Evolutionary conservation across 2,113 vertebrate species (phyloP).

Genomic region (Ursus arctos): DNA sequence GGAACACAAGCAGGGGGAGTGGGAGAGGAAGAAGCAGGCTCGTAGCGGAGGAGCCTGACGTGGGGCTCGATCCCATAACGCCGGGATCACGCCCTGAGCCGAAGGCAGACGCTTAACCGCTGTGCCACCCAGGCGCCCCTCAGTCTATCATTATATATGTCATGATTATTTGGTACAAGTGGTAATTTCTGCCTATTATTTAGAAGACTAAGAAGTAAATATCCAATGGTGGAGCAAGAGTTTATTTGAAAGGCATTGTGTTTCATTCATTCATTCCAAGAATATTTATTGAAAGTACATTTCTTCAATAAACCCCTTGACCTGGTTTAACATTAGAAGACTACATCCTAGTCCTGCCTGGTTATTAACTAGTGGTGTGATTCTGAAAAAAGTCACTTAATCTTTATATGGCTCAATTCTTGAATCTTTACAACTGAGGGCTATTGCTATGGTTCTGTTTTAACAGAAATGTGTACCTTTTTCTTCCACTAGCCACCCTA

Average conservation of each 20-base stretch:
- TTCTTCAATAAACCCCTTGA: background rate
- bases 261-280: background rate
- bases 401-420: background rate
- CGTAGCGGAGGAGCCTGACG: no score
- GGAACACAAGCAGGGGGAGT: no score
- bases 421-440: background rate
- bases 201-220: constrained; percentile 27
- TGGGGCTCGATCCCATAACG: no score
- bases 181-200: background rate
- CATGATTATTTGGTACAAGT: background rate
- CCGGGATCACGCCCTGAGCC: no score
- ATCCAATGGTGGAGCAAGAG: background rate
- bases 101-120: no score
- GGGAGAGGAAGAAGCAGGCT: no score
- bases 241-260: background rate
- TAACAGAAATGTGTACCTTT: background rate
- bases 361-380: background rate
- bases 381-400: background rate
- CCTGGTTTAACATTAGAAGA: background rate
- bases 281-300: background rate
- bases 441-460: background rate
- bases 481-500: background rate
- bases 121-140: no score
- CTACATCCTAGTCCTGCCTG: background rate
- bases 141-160: background rate